phyloP scores from a whole-genome alignment of 2,888 invertebrate genomes.

The Amiota communis region DNA sequence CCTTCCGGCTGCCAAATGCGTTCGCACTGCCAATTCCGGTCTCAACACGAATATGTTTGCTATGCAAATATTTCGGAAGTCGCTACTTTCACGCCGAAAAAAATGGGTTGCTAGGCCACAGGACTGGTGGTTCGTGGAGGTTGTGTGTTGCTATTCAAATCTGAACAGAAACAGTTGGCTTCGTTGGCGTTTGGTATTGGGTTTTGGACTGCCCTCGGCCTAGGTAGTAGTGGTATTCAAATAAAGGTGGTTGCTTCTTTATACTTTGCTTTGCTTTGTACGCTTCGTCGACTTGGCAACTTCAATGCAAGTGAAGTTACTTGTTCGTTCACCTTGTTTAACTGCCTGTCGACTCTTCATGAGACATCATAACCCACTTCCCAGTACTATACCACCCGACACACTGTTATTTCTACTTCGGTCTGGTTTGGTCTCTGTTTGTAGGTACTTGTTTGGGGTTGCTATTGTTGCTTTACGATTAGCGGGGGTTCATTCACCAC shows the following conservation, averaged over 20 bases:
- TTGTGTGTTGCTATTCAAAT: neutral
- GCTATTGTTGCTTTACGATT: neutral
- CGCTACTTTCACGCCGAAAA: constrained; percentile 28
- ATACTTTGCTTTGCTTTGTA: too few relatives aligned
- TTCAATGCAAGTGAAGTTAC: too few relatives aligned
- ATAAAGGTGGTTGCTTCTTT: too few relatives aligned
- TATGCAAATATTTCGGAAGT: constrained; percentile 53
- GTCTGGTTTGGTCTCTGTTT: neutral
- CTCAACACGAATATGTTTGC: constrained; percentile 8
- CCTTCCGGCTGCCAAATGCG: constrained; percentile 38
- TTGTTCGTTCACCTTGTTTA: too few relatives aligned
- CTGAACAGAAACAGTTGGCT: neutral
- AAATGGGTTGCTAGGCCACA: neutral
- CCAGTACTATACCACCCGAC: neutral
- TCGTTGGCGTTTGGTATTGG: neutral
- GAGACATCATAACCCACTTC: too few relatives aligned
- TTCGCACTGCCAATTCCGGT: constrained; percentile 29
- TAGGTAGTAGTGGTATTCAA: too few relatives aligned
- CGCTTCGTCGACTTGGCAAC: too few relatives aligned
- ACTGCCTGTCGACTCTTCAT: too few relatives aligned
- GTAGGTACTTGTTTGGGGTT: constrained; percentile 2
- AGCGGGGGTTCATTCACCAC: neutral
- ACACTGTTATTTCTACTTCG: neutral
- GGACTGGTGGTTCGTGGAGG: neutral
- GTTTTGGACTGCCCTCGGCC: too few relatives aligned